Base-by-base conservation (phyloP, 2,888 invertebrate species). In the Drosophila vallismaia region DNA sequence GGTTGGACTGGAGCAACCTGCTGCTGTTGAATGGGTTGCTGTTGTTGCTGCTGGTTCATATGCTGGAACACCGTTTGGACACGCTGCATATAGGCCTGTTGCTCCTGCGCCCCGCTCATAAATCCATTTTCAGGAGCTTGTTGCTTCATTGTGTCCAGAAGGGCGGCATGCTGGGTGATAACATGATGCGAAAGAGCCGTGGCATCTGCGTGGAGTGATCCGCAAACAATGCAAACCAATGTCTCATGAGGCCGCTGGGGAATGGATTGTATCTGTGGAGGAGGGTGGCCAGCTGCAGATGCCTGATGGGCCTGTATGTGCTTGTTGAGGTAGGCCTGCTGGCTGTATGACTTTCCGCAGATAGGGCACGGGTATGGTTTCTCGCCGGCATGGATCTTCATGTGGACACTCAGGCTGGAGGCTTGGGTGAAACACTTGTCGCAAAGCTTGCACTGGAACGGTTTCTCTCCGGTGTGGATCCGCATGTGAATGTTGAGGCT, bases 401-500 rank as follows among this genome's bases (percentile, higher is more conserved):
- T 89, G 68, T 92, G 92, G 0, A 92, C 92, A 62, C 91, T 90
- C 10, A 92, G 73, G 50, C 91, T 91, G 50, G 91, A 91, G 7
- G 92, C 91, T 73, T 92, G 92, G 0, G 92, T 91, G 67, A 92
- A 92, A 51, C 90, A 89, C 76, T 92, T 92, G 48, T 90, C 89
- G 74, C 92, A 92, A 4, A 90, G 73, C 74, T 91, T 91, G 73
- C 92, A 92, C 58, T 90, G 89, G 60, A 92, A 92, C 0, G 92
- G 92, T 58, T 91, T 91, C 59, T 91, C 91, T 4, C 91, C 92
- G 0, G 92, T 92, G 51, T 92, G 92, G 26, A 92, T 92, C 10
- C 92, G 86, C 91, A 92, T 91, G 71, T 92, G 92, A 6, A 91
- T 92, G 57, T 91, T 91, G 8, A 92, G 80, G 62, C 91, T 91